Conservation (phyloP, 53 echinoderm and acorn worm species). For the Hippasteria phrygiana region DNA sequence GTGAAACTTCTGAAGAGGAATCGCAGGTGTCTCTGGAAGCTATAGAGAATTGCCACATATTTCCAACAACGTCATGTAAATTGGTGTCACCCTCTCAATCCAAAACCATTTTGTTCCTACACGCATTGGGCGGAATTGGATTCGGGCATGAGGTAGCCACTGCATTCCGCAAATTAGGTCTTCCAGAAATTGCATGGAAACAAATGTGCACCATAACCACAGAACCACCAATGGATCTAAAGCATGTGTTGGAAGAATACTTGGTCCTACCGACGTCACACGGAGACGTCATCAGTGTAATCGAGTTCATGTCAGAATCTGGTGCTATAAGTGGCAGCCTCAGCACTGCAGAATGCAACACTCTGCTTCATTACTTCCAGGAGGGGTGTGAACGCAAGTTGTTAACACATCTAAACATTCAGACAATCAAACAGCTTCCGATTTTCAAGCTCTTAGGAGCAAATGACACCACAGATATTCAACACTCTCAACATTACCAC, state of each 20-base stretch:
- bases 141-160: neutral
- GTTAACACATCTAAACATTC: neutral
- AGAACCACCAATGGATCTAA: neutral
- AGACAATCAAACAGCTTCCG: slow-evolving; percentile 37
- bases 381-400: neutral
- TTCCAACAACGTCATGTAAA: slow-evolving; percentile 37
- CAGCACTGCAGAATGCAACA: neutral
- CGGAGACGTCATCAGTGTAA: slow-evolving; percentile 31
- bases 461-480: neutral
- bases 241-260: neutral
- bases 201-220: neutral
- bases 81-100: slow-evolving; percentile 26
- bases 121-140: neutral
- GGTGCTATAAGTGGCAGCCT: neutral
- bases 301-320: neutral
- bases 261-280: neutral
- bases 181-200: slow-evolving; percentile 29
- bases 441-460: slow-evolving; percentile 7
- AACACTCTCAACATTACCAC: slow-evolving; percentile 16
- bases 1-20: neutral
- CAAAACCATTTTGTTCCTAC: slow-evolving; percentile 31
- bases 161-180: slow-evolving; percentile 42
- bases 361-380: slow-evolving; percentile 50
- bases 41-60: slow-evolving; percentile 54
- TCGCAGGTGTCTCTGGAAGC: neutral